phyloP scores from a whole-genome alignment of 30 jellyfish, hydroid and myxozoan species.

The Nemopilema nomurai region DNA sequence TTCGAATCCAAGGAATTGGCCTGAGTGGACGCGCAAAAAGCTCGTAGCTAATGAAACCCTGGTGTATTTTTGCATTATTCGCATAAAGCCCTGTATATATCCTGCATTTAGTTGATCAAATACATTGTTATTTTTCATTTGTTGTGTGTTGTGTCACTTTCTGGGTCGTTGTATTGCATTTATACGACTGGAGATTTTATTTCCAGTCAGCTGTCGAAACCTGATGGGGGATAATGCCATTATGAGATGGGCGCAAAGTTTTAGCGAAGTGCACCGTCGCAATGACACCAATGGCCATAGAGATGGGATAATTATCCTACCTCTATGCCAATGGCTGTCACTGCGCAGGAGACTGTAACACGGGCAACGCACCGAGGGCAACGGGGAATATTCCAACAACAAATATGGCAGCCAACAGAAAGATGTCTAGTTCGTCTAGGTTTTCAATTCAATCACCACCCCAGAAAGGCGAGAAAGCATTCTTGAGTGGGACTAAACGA shows the following conservation, averaged over 20 bases:
- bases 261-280: background rate
- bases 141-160: no score
- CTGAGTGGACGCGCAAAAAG: conserved; percentile 54
- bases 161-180: no score
- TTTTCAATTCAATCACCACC: background rate
- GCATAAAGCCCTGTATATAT: background rate
- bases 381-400: conserved; percentile 17
- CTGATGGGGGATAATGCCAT: no score
- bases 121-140: no score
- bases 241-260: no score
- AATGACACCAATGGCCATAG: no score
- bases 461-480: background rate
- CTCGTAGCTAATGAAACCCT: conserved; percentile 1
- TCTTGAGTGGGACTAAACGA: background rate
- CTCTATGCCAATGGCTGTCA: no score
- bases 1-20: conserved; percentile 59
- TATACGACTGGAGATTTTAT: no score
- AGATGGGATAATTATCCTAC: no score
- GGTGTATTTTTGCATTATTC: background rate
- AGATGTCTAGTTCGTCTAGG: background rate
- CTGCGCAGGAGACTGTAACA: background rate
- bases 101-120: background rate
- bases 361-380: background rate
- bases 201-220: no score
- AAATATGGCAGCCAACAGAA: conserved; percentile 21